Percentiles rank a stretch among this genome's conserved stretches.
Conservation (phyloP, 2,113 vertebrate species). For the Ranitomeya variabilis region DNA sequence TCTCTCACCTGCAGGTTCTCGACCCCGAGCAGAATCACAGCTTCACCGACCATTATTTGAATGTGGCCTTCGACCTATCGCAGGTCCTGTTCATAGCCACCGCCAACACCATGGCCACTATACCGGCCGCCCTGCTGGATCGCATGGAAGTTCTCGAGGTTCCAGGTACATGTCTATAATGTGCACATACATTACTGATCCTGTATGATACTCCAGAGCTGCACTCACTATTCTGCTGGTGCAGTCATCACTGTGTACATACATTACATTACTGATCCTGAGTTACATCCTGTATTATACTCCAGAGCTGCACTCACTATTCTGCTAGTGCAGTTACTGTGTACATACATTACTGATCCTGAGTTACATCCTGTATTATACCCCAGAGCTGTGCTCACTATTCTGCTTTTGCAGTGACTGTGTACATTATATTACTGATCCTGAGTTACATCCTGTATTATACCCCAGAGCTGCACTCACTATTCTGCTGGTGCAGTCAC, state of each 20-base stretch:
- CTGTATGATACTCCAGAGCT: too few species aligned
- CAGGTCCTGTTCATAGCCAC: slow-evolving; percentile 98
- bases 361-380: too few species aligned
- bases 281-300: background rate
- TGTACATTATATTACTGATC: too few species aligned
- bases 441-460: too few species aligned
- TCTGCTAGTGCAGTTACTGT: background rate
- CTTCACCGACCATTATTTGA: slow-evolving; percentile 96
- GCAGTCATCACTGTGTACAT: too few species aligned
- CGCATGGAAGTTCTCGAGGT: slow-evolving; percentile 96
- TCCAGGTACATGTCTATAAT: slow-evolving; percentile 78
- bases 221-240: background rate
- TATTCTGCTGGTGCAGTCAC: too few species aligned
- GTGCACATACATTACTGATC: too few species aligned
- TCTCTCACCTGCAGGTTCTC: slow-evolving; percentile 77
- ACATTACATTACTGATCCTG: too few species aligned
- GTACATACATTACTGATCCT: background rate
- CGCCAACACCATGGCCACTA: slow-evolving; percentile 90
- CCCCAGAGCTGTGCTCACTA: too few species aligned
- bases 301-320: background rate
- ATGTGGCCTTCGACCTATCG: slow-evolving; percentile 95
- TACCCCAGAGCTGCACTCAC: too few species aligned
- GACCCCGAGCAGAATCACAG: slow-evolving; percentile 98
- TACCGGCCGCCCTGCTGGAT: slow-evolving; percentile 91
- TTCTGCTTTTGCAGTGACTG: too few species aligned